Percentiles rank a stretch among this genome's conserved stretches.
Conservation (phyloP, 2,888 invertebrate genomes). For the Mesorhabditis sp. region DNA sequence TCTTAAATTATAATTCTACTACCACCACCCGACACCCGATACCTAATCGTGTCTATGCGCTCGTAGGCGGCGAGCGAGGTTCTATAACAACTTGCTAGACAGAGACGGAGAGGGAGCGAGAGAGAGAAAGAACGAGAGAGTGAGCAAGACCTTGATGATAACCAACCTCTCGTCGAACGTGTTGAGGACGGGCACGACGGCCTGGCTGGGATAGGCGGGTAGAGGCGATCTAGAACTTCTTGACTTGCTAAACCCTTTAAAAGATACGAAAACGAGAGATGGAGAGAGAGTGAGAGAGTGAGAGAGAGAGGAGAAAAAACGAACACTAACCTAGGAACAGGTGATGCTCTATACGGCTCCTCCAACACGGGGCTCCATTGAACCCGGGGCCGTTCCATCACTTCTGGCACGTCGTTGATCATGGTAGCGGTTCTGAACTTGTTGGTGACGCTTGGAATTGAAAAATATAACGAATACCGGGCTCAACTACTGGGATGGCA, state of each 20-base stretch:
- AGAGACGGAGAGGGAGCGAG: background rate
- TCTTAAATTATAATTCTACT: too few relatives aligned
- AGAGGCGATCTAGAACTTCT: background rate
- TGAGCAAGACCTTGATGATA: background rate
- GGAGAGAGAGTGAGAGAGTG: background rate
- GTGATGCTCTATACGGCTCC: too few relatives aligned
- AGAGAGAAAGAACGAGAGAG: background rate
- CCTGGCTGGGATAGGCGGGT: background rate
- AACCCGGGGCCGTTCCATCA: background rate
- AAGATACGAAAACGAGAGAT: background rate
- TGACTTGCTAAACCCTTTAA: background rate
- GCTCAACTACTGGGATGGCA: background rate
- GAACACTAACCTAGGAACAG: background rate
- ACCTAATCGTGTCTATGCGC: background rate
- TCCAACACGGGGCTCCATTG: background rate
- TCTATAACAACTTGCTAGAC: background rate
- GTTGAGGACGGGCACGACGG: background rate
- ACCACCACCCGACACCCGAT: too few relatives aligned
- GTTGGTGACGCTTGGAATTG: background rate
- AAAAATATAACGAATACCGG: too few relatives aligned
- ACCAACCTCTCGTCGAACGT: slow-evolving; percentile 1
- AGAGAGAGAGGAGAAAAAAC: background rate
- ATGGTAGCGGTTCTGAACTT: background rate
- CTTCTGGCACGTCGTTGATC: background rate
- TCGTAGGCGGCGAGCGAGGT: background rate